Evolutionary conservation across 1,140 invertebrate species (phyloP).

Genomic region (Heliothis virescens): DNA sequence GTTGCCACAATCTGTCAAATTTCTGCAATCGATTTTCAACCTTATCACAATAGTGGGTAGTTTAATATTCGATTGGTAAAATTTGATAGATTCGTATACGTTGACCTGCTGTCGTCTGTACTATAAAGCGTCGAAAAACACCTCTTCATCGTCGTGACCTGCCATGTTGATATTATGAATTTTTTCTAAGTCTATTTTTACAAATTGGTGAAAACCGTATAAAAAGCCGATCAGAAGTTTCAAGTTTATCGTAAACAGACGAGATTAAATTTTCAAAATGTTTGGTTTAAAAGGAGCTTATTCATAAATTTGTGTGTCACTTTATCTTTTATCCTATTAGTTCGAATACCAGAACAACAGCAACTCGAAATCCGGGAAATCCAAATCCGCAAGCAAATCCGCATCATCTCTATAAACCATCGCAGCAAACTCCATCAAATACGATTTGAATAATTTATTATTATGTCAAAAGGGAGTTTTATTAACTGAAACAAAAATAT

Average conservation of each 20-base stretch:
- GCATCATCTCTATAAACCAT: constrained; percentile 11
- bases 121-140: neutral
- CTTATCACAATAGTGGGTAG: too few species aligned
- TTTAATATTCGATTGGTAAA: too few species aligned
- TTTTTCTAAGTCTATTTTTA: too few species aligned
- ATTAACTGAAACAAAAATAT: constrained; percentile 30
- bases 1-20: too few species aligned
- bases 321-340: constrained; percentile 12
- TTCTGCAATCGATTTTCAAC: too few species aligned
- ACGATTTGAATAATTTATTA: constrained; percentile 37
- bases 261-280: too few species aligned
- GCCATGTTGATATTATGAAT: too few species aligned
- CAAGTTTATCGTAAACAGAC: neutral
- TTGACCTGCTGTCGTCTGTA: too few species aligned
- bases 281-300: neutral
- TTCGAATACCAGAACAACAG: neutral
- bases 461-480: constrained; percentile 26
- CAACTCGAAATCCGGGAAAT: neutral
- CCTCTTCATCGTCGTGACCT: neutral
- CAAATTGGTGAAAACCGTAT: too few species aligned
- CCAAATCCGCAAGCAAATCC: constrained; percentile 17
- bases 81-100: too few species aligned
- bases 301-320: neutral
- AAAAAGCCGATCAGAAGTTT: too few species aligned
- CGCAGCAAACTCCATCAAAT: neutral